phyloP scores from a whole-genome alignment of 1,140 invertebrate species.

The Aphis craccivora region DNA sequence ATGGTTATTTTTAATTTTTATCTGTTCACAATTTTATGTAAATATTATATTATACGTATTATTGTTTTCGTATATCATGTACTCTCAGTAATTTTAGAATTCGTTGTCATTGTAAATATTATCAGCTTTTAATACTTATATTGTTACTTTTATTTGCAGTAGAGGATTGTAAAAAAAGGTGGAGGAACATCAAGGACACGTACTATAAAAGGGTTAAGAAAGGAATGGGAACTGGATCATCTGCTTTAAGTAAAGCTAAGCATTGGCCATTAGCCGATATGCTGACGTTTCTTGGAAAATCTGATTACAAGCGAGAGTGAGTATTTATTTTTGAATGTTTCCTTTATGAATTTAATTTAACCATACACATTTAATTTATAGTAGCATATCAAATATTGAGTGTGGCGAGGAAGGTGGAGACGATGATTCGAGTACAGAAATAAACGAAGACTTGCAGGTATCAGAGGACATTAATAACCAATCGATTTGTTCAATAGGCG shows the following conservation, averaged over 20 bases:
- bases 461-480: neutral
- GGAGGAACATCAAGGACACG: neutral
- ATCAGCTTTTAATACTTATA: neutral
- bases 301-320: neutral
- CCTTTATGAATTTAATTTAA: neutral
- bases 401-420: neutral
- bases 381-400: neutral
- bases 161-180: neutral
- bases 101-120: no score
- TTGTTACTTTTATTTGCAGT: slow-evolving; percentile 6
- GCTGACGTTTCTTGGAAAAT: neutral
- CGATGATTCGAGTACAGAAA: neutral
- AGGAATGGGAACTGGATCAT: neutral
- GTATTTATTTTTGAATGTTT: slow-evolving; percentile 3
- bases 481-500: neutral
- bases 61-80: no score
- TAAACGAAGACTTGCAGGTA: neutral
- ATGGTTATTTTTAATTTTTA: no score
- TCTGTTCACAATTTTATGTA: no score
- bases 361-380: slow-evolving; percentile 14
- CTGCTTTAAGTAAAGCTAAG: neutral
- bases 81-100: no score
- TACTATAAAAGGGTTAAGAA: neutral
- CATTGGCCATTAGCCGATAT: slow-evolving; percentile 6
- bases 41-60: no score